phyloP scores from a whole-genome alignment of 2,113 vertebrate species.

The Tinamus guttatus region DNA sequence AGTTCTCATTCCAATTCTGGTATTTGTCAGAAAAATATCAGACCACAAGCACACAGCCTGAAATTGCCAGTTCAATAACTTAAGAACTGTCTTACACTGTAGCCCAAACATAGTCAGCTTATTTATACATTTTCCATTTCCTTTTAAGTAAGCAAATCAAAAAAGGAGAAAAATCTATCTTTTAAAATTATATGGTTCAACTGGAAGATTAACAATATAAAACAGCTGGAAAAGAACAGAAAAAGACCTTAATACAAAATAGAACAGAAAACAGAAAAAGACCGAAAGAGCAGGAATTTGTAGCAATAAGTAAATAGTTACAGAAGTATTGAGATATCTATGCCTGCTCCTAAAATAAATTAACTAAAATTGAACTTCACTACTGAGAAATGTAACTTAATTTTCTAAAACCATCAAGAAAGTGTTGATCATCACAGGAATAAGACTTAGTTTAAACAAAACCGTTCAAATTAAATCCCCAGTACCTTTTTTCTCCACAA shows the following conservation, averaged over 20 bases:
- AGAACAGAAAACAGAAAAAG: neutral
- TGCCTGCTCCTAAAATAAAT: constrained; percentile 50
- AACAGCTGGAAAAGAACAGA: neutral
- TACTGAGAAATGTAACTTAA: constrained; percentile 14
- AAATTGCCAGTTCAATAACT: constrained; percentile 60
- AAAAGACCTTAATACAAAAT: neutral
- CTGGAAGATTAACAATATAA: constrained; percentile 40
- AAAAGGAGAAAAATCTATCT: neutral
- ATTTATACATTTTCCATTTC: constrained; percentile 44
- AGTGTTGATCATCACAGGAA: constrained; percentile 40
- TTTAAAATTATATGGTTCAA: constrained; percentile 7
- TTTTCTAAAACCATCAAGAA: constrained; percentile 41
- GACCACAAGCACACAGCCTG: constrained; percentile 45
- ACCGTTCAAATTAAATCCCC: constrained; percentile 8
- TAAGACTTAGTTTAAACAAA: constrained; percentile 32
- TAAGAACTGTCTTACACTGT: constrained; percentile 62
- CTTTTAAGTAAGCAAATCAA: constrained; percentile 39
- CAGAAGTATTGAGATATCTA: constrained; percentile 36
- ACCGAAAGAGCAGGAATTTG: constrained; percentile 55
- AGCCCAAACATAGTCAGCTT: constrained; percentile 64
- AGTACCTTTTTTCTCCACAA: neutral
- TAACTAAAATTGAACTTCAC: constrained; percentile 22
- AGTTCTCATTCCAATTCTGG: constrained; percentile 9
- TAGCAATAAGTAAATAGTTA: constrained; percentile 57
- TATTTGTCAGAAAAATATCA: constrained; percentile 55